Evolutionary conservation across 2,888 invertebrate species (phyloP).

Genomic region (Trissolcus japonicus): DNA sequence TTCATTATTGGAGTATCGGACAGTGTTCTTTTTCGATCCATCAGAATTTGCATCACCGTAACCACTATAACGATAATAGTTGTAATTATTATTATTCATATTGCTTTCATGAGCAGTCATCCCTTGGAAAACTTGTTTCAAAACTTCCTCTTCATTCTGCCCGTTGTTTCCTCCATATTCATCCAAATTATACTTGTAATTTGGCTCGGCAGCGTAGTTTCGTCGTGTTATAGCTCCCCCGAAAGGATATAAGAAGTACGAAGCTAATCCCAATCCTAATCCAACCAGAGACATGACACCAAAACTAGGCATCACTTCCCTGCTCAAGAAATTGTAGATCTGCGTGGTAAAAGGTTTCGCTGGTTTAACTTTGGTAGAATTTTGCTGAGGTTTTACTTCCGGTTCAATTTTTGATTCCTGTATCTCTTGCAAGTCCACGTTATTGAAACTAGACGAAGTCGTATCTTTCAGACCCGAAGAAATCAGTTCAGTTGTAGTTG

Average conservation of each 20-base stretch:
- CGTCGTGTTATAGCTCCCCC: slow-evolving; percentile 80
- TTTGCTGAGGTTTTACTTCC: slow-evolving; percentile 69
- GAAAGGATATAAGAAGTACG: slow-evolving; percentile 87
- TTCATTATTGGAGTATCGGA: slow-evolving; percentile 60
- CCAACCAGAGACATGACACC: slow-evolving; percentile 85
- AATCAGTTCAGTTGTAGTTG: slow-evolving; percentile 58
- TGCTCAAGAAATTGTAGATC: slow-evolving; percentile 86
- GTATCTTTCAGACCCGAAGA: slow-evolving; percentile 42
- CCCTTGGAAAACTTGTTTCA: slow-evolving; percentile 85
- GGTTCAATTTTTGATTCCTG: slow-evolving; percentile 75
- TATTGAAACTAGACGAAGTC: slow-evolving; percentile 8
- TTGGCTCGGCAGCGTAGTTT: slow-evolving; percentile 79
- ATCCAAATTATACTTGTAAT: slow-evolving; percentile 82
- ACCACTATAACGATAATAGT: slow-evolving; percentile 68
- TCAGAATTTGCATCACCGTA: slow-evolving; percentile 73
- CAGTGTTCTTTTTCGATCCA: slow-evolving; percentile 70
- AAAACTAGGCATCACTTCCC: slow-evolving; percentile 89
- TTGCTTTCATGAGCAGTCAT: slow-evolving; percentile 76
- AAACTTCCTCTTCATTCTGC: slow-evolving; percentile 86
- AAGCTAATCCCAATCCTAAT: slow-evolving; percentile 85
- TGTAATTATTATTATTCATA: slow-evolving; percentile 54
- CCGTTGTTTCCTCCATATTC: slow-evolving; percentile 83
- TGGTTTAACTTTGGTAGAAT: slow-evolving; percentile 78
- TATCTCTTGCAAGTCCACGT: slow-evolving; percentile 45
- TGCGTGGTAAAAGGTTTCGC: slow-evolving; percentile 84